These are phyloP conservation scores for Hippasteria phrygiana DNA, from an alignment of 53 echinoderm and acorn worm genomes.

Conservation along the genomic window DNA sequence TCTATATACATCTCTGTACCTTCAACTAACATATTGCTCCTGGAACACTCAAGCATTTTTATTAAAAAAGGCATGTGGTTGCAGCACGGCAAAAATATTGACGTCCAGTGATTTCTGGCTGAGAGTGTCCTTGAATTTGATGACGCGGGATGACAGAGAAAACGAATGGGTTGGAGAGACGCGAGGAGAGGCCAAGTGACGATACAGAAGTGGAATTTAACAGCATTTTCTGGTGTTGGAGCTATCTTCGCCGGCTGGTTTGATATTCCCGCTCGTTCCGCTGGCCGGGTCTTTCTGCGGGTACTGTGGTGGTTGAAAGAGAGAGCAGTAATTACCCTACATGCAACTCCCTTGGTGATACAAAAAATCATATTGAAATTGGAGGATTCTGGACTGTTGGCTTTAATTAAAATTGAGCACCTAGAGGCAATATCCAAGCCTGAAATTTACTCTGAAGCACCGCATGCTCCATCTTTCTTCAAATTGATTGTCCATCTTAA, in stretches of 20 bases:
- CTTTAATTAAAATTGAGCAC: too few species aligned
- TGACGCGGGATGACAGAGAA: conserved; percentile 4
- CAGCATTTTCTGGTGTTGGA: conserved; percentile 82
- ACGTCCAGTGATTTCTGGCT: neutral
- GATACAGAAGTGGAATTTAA: conserved; percentile 58
- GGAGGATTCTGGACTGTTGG: too few species aligned
- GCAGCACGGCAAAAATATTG: too few species aligned
- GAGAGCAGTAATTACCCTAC: neutral
- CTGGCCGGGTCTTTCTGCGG: conserved; percentile 92
- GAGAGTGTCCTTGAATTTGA: neutral
- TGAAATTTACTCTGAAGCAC: too few species aligned
- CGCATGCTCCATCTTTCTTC: too few species aligned
- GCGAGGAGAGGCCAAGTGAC: neutral
- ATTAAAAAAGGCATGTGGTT: too few species aligned
- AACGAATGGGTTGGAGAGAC: neutral
- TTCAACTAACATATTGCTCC: too few species aligned
- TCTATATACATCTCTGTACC: too few species aligned
- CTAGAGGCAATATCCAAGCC: too few species aligned
- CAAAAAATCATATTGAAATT: neutral
- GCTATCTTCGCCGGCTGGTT: conserved; percentile 76
- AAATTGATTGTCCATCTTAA: too few species aligned
- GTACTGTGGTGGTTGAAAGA: conserved; percentile 68
- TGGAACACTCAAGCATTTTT: too few species aligned
- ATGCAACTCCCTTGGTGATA: neutral
- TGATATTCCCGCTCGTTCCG: conserved; percentile 81